Percentiles rank a stretch among this genome's conserved stretches.
phyloP scores from a whole-genome alignment of 2,888 invertebrate species.

The Tortricodes alternella region DNA sequence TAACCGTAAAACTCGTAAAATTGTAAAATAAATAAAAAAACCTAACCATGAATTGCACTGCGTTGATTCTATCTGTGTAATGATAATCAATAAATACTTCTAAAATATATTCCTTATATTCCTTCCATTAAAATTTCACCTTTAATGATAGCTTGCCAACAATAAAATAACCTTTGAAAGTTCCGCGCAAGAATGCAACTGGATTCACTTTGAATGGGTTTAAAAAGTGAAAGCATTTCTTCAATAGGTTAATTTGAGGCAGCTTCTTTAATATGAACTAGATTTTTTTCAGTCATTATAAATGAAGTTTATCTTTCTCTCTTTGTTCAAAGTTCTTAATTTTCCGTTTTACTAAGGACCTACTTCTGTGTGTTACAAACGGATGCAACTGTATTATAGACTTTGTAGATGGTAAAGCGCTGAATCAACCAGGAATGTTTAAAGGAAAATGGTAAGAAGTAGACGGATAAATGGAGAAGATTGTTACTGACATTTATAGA shows the following conservation, averaged over 20 bases:
- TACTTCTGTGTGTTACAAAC: no score
- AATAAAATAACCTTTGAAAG: slow-evolving; percentile 17
- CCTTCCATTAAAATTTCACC: neutral
- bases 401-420: no score
- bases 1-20: no score
- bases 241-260: neutral
- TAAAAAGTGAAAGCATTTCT: slow-evolving; percentile 25
- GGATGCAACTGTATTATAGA: no score
- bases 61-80: no score
- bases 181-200: slow-evolving; percentile 20
- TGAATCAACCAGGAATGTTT: no score
- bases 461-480: no score
- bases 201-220: slow-evolving; percentile 16
- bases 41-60: no score
- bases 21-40: no score
- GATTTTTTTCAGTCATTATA: neutral
- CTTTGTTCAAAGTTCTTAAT: neutral
- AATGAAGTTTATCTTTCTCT: neutral
- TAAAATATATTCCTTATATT: neutral
- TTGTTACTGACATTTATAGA: no score
- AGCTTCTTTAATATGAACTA: neutral
- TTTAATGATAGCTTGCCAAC: slow-evolving; percentile 10
- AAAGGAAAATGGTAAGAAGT: no score
- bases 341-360: neutral
- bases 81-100: no score